A percentile compares a stretch with the other conserved stretches of the same genome.
phyloP scores from a whole-genome alignment of 2,888 invertebrate species.

The Himalopsyche anomala region DNA sequence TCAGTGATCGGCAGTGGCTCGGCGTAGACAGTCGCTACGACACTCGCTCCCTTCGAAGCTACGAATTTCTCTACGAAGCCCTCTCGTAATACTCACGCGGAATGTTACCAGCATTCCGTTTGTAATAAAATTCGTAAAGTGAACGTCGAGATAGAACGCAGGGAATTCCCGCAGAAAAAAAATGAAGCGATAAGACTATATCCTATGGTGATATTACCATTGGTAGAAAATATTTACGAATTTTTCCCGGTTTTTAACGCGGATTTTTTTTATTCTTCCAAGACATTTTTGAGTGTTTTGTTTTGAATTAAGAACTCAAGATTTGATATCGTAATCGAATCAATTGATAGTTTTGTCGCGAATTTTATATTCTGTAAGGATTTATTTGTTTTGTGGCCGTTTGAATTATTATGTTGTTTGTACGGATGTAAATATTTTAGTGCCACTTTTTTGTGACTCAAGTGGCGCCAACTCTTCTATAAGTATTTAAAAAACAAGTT shows the following conservation, averaged over 20 bases:
- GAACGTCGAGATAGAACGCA: constrained; percentile 23
- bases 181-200: constrained; percentile 12
- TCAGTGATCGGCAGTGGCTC: constrained; percentile 58
- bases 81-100: constrained; percentile 6
- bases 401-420: constrained; percentile 33
- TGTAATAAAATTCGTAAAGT: constrained; percentile 28
- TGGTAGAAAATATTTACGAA: neutral
- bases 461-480: constrained; percentile 23
- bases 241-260: neutral
- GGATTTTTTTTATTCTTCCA: neutral
- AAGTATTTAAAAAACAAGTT: neutral
- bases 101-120: constrained; percentile 28
- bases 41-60: constrained; percentile 14
- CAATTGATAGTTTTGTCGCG: neutral
- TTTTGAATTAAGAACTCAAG: neutral
- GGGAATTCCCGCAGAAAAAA: constrained; percentile 14
- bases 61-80: neutral
- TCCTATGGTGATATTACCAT: neutral
- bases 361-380: neutral
- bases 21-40: constrained; percentile 58
- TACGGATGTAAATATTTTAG: constrained; percentile 34
- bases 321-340: neutral
- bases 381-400: constrained; percentile 27
- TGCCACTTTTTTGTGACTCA: constrained; percentile 37
- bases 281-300: constrained; percentile 13